Conservation (phyloP, 2,113 vertebrate genomes). For the Gallinago media region DNA sequence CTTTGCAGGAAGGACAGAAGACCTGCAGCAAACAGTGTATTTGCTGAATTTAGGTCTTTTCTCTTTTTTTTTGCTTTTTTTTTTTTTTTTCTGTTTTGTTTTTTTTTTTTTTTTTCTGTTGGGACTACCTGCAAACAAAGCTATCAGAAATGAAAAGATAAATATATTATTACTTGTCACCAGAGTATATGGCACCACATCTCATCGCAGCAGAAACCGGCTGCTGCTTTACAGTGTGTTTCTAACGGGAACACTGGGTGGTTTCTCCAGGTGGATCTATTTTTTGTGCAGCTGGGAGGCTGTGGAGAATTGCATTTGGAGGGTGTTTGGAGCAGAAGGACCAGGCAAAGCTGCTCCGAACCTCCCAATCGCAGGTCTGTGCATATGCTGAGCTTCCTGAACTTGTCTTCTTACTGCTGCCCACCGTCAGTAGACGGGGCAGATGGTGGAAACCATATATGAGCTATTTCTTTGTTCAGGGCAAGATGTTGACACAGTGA, state of each 20-base stretch:
- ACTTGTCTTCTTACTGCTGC: not conserved
- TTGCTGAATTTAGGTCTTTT: not conserved
- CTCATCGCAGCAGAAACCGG: not conserved
- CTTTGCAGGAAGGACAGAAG: not conserved
- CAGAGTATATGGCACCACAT: fast-evolving
- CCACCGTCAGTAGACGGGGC: fast-evolving
- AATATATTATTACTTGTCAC: not conserved
- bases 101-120: not conserved
- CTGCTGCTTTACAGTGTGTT: not conserved
- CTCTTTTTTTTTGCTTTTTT: no score
- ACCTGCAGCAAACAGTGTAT: not conserved
- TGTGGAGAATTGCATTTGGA: not conserved
- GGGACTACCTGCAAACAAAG: not conserved
- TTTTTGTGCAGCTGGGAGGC: not conserved
- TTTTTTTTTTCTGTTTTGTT: no score
- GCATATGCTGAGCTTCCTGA: fast-evolving
- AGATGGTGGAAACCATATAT: not conserved
- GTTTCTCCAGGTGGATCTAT: no score
- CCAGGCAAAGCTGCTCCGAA: not conserved
- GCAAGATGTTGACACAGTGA: not conserved
- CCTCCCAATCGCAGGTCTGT: fast-evolving
- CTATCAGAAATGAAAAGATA: not conserved
- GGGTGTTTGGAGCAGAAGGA: not conserved
- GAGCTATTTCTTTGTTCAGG: not conserved
- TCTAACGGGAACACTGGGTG: not conserved